These are phyloP conservation scores for Sarcophaga peregrina DNA, from an alignment of 1,140 invertebrate species.

Conservation along the genomic window DNA sequence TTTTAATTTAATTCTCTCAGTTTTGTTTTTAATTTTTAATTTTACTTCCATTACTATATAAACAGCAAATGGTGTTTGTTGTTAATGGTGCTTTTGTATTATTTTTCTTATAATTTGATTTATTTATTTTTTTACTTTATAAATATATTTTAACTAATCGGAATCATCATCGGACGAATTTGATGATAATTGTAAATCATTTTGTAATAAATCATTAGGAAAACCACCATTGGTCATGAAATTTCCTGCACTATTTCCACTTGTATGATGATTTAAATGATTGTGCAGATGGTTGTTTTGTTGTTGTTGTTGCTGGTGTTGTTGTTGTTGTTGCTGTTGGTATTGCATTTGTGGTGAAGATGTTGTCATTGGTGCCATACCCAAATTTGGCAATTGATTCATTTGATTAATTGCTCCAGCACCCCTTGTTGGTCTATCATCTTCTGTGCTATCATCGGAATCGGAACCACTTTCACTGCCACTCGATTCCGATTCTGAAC, in stretches of 20 bases:
- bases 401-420: conserved; percentile 32
- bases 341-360: conserved; percentile 49
- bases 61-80: neutral
- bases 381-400: conserved; percentile 40
- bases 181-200: conserved; percentile 76
- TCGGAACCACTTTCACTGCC: conserved; percentile 67
- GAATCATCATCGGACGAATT: conserved; percentile 64
- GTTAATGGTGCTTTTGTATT: neutral
- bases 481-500: conserved; percentile 66
- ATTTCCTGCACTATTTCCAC: conserved; percentile 46
- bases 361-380: conserved; percentile 49
- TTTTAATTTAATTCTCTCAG: no score
- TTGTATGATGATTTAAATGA: neutral
- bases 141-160: conserved; percentile 51
- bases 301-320: neutral
- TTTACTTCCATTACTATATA: neutral
- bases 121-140: neutral
- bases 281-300: neutral
- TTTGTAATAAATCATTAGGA: conserved; percentile 72
- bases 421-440: conserved; percentile 55
- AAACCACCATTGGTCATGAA: conserved; percentile 59
- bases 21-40: neutral
- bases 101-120: neutral
- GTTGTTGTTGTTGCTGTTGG: conserved; percentile 39
- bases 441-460: conserved; percentile 63